Evolutionary conservation across 2,888 invertebrate genomes (phyloP).

Genomic region (Alcis repandata): DNA sequence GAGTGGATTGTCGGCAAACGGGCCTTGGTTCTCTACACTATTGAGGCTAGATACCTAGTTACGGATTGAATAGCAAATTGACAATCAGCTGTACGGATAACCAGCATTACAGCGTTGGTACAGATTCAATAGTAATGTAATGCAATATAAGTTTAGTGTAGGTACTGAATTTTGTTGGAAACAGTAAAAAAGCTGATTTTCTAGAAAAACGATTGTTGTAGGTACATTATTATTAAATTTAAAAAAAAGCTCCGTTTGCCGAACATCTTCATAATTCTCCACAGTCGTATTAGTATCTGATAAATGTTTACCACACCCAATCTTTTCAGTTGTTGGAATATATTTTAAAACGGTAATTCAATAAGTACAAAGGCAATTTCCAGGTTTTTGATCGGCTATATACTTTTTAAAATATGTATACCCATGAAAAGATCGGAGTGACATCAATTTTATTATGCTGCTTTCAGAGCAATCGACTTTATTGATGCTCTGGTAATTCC

Average conservation of each 20-base stretch:
- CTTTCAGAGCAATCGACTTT: no score
- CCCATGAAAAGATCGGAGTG: no score
- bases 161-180: neutral
- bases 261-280: neutral
- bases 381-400: no score
- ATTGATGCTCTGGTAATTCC: no score
- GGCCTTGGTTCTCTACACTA: constrained; percentile 28
- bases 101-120: neutral
- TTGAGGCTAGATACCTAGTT: constrained; percentile 36
- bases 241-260: neutral
- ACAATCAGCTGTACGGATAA: constrained; percentile 44
- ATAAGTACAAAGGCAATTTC: no score
- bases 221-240: neutral
- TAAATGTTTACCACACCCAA: no score
- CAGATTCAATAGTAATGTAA: neutral
- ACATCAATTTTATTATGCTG: no score
- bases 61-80: constrained; percentile 46
- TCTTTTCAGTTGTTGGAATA: no score
- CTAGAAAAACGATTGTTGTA: neutral
- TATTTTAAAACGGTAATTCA: no score
- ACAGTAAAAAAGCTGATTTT: neutral
- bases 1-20: constrained; percentile 12
- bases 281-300: no score
- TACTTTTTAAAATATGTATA: no score
- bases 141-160: no score